Evolutionary conservation across 2,797 vertebrate genomes (phyloP), one percentile per base, ranked within the genome.

Genomic region (Diglossa cyanea): DNA sequence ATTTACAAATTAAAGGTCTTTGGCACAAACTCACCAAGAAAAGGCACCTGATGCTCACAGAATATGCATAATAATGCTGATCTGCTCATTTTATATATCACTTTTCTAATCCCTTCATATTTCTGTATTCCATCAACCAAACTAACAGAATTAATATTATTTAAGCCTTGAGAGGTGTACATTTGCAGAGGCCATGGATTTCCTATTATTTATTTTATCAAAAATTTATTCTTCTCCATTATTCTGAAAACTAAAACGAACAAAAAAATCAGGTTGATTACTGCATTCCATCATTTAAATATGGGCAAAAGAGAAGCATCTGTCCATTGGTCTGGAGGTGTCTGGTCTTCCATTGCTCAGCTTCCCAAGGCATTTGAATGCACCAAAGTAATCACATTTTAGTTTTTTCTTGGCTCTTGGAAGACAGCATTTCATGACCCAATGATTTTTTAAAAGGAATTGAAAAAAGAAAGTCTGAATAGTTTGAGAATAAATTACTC

Each of bases 401-500:
- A 68, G 60, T 13, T 51, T 93, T 88, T 95, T 86, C 74, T 90
- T 94, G 55, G 70, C 86, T 95, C 95, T 96, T 77, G 51, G 80
- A 97, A 94, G 81, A 73, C 62, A 82, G 45, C 54, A 89, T 96
- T 96, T 96, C 82, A 95, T 86, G 88, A 92, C 45, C 44, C 3
- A 16, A 91, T 91, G 91, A 94, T 97, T 96, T 97, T 91, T 89
- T 47, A 65, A 65, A 86, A 88, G 74, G 78, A 85, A 96, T 60
- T 70, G 70, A 91, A 87, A 92, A 90, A 91, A 92, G 65, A 54
- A 72, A 87, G 51, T 74, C 63, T 79, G 74, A 66, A 95, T 88
- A 85, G 67, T 96, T 96, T 95, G 72, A 95, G 95, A 95, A 95
- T 93, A 90, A 96, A 97, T 94, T 77, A 89, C 78, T 90, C 54